Percentiles rank a stretch among this genome's conserved stretches.
Conservation (phyloP, 2,797 vertebrate genomes). For the Muscicapa striata region DNA sequence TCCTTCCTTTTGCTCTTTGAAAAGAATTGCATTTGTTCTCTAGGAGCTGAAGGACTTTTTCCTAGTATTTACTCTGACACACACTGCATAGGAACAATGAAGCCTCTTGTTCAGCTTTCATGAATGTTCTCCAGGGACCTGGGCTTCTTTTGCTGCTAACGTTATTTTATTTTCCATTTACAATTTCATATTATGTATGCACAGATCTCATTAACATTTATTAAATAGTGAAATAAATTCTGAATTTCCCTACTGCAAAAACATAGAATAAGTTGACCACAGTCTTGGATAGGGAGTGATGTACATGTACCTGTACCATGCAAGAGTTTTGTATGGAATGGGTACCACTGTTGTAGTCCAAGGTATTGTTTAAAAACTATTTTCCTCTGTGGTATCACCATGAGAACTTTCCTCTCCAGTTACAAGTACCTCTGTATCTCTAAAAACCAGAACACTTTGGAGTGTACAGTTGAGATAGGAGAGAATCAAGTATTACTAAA, state of each 20-base stretch:
- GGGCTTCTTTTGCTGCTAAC: not conserved
- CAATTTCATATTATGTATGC: not conserved
- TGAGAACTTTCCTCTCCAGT: not conserved
- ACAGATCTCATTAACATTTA: not conserved
- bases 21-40: not conserved
- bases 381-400: not conserved
- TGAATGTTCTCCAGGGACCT: not conserved
- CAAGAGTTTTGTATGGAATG: not conserved
- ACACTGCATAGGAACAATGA: not conserved
- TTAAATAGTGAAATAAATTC: not conserved
- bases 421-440: not conserved
- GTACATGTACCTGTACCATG: rapidly evolving
- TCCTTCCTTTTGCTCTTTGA: not conserved
- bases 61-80: not conserved
- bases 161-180: conserved; percentile 1
- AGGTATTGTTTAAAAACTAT: not conserved
- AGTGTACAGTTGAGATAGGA: rapidly evolving
- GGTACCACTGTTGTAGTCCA: not conserved
- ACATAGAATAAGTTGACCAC: rapidly evolving
- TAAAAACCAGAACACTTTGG: not conserved
- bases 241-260: not conserved
- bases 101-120: conserved; percentile 11
- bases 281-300: rapidly evolving
- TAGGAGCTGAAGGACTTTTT: not conserved
- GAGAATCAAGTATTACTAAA: not conserved